These are phyloP conservation scores for Calephelis nemesis DNA, from an alignment of 1,140 invertebrate species.

Conservation along the genomic window DNA sequence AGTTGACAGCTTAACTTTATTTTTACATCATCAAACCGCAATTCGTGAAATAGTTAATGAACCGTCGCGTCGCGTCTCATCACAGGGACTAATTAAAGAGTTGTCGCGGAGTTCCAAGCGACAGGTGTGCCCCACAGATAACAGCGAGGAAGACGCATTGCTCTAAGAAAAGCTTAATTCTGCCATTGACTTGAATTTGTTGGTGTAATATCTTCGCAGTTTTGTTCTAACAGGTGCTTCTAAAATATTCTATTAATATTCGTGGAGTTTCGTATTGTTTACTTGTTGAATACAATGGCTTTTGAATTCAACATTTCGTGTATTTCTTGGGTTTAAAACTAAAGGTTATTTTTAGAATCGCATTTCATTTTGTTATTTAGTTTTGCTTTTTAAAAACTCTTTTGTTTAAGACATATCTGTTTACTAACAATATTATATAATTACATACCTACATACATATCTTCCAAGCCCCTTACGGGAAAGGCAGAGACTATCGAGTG, in stretches of 20 bases:
- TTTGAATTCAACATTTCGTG: not conserved
- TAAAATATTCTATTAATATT: constrained; percentile 32
- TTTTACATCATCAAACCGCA: constrained; percentile 41
- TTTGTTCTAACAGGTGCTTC: constrained; percentile 25
- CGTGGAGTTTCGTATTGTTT: not conserved
- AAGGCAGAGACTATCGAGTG: no score
- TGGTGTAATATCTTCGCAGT: constrained; percentile 25
- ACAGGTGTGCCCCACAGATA: constrained; percentile 59
- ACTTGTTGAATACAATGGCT: no score
- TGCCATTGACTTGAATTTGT: constrained; percentile 27
- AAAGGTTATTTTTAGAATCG: no score
- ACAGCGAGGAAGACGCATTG: constrained; percentile 48
- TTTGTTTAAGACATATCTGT: no score
- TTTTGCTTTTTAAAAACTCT: no score
- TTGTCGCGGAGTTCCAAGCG: constrained; percentile 52
- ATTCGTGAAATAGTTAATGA: constrained; percentile 57
- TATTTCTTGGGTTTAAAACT: not conserved
- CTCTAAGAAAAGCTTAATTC: constrained; percentile 44
- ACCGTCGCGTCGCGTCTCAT: constrained; percentile 50
- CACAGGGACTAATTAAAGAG: constrained; percentile 56
- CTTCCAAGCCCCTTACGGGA: no score
- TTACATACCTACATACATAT: no score
- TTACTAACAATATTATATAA: no score
- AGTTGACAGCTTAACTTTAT: constrained; percentile 22
- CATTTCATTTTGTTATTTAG: no score